Evolutionary conservation across 2,888 invertebrate species (phyloP), one percentile per base, ranked within the genome.

Genomic region (Ametastegia equiseti): DNA sequence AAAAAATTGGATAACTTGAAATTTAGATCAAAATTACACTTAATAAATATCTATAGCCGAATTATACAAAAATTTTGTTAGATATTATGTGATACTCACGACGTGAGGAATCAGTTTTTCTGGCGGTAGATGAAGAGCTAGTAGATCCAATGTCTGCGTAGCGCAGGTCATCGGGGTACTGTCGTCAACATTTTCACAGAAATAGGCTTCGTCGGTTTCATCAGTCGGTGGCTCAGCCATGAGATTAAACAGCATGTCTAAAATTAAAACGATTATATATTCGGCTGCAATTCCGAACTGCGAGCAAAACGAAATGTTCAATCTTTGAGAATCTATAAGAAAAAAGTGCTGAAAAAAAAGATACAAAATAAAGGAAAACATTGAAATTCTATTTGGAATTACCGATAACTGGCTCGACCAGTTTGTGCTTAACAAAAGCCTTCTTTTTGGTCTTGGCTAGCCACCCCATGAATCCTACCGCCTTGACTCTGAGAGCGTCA

Each of bases 81-180:
- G n/a, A n/a, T n/a, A n/a, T n/a, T n/a, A n/a, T 39, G 39, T 0
- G 36, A 67, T 67, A 84, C 92, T 91, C 91, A 97, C 94, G 90
- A 97, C 91, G 87, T 94, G 94, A 36, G 95, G 95, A 84, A 97
- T 94, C 27, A 97, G 92, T 90, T 95, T 96, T 85, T 96, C 96
- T 13, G 97, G 95, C 5, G 96, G 95, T 54, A 96, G 93, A 91
- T 96, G 94, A 13, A 96, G 91, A 45, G 96, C 96, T 87, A 97
- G 92, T 69, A 94, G 91, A 91, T 97, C 96, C 83, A 97, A 92
- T 5, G 96, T 95, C 92, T 96, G 96, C 0, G 95, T 94, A 9
- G 96, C 96, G 83, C 95, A 94, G 9, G 95, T 94, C 83, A 95
- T 93, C 0, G 95, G 94, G 42, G 93, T 94, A 83, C 94, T 94